Evolutionary conservation across 2,113 vertebrate genomes (phyloP).

Genomic region (Reinhardtius hippoglossoides): DNA sequence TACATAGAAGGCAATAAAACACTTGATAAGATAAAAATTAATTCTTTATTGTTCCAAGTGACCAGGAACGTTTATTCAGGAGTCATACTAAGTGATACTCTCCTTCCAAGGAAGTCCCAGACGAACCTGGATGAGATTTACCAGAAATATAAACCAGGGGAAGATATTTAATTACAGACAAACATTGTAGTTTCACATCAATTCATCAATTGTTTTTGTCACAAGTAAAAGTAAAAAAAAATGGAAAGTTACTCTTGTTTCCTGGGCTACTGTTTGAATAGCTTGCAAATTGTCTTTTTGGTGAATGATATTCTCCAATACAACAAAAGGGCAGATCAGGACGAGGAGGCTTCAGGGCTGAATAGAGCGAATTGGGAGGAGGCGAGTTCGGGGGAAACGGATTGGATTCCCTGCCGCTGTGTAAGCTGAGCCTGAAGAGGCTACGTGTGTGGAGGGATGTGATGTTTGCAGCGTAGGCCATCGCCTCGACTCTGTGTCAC

Average conservation of each 20-base stretch:
- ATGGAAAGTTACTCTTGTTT: too few relatives aligned
- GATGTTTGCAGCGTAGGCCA: conserved; percentile 35
- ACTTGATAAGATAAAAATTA: too few relatives aligned
- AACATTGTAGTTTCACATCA: neutral
- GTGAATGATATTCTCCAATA: too few relatives aligned
- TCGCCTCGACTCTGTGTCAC: neutral
- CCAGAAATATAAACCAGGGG: neutral
- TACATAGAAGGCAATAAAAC: too few relatives aligned
- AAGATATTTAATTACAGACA: neutral
- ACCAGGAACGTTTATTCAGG: too few relatives aligned
- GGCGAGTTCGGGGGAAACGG: conserved; percentile 1
- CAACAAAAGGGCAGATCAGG: neutral
- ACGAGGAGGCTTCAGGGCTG: neutral
- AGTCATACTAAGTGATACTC: neutral
- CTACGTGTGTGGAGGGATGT: conserved; percentile 46
- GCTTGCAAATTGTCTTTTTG: too few relatives aligned
- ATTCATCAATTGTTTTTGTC: too few relatives aligned
- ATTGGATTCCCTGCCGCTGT: conserved; percentile 49
- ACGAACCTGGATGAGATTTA: neutral
- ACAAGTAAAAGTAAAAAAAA: too few relatives aligned
- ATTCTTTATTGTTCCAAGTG: too few relatives aligned
- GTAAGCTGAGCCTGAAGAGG: conserved; percentile 54
- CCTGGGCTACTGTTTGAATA: too few relatives aligned
- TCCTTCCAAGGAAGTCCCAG: neutral
- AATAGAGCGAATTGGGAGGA: neutral